Base-by-base conservation (phyloP, 35 echinoderm and acorn worm species). In the Hemicentrotus pulcherrimus region DNA sequence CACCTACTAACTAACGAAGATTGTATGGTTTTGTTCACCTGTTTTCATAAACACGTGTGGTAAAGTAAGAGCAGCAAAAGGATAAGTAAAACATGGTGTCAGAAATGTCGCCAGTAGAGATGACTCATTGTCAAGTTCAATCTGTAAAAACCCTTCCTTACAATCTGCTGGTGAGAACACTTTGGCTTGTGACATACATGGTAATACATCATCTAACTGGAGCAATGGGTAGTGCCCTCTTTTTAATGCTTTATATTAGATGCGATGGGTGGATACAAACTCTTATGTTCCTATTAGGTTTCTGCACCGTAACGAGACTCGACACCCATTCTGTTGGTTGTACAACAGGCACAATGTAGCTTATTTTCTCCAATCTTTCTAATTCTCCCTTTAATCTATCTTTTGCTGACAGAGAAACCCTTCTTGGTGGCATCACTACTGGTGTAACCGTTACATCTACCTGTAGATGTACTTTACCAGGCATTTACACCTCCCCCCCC, bases 81-180 rank as follows among this genome's bases (percentile, higher is more conserved):
- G n/a, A n/a, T n/a, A n/a, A n/a, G n/a, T n/a, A n/a, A n/a, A n/a
- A n/a, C n/a, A n/a, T n/a, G n/a, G n/a, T 48, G 95, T 94, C 93
- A 96, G 97, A 41, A 97, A 96, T 5, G 92, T 97, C 22, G 97
- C 92, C 10, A 96, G 93, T 1, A 15, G 91, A 15, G 95, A 88
- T 47, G 96, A 96, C 33, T 94, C 78, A 22, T 96, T 94, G 92
- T 97, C 95, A 14, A 97, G 61, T 94, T 96, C 95, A 47, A 94
- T 92, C 94, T 97, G 95, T 45, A 96, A 47, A 87, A 97, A 97
- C 12, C 94, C 97, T 60, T 97, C 97, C 46, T 96, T 95, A 18
- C 78, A 96, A 46, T 96, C 95, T 88, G 92, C 86, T 78, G 96
- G 96, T 15, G 86, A 88, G 86, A 97, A 97, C 11, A 96, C 58